These are phyloP conservation scores for Daphoenositta chrysoptera DNA, from an alignment of 2,113 vertebrate genomes.

Conservation along the genomic window DNA sequence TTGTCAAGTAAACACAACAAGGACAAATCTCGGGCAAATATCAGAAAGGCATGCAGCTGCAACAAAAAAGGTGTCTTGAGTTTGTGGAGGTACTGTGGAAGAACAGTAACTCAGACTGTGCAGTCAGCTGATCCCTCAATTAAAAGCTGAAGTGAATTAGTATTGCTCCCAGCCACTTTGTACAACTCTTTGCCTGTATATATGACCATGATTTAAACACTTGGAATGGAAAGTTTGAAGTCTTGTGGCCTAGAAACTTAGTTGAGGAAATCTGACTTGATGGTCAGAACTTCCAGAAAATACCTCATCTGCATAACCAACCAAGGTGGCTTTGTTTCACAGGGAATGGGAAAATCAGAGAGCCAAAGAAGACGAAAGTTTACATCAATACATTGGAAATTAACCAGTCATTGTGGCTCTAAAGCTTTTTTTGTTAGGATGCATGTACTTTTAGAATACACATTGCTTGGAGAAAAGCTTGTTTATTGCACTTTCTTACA, in stretches of 20 bases:
- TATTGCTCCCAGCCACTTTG: not conserved
- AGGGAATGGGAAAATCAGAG: not conserved
- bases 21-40: not conserved
- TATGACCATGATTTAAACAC: not conserved
- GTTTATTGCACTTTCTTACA: not conserved
- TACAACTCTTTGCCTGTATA: not conserved
- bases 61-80: not conserved
- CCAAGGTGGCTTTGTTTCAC: not conserved
- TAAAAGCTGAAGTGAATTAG: not conserved
- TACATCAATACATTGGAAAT: not conserved
- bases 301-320: not conserved
- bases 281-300: not conserved
- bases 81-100: not conserved
- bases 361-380: not conserved
- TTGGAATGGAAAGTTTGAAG: not conserved
- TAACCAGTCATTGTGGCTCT: not conserved
- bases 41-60: not conserved
- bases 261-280: not conserved
- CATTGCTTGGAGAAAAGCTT: not conserved
- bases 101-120: not conserved
- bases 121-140: not conserved
- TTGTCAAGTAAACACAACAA: not conserved
- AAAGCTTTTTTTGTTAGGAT: not conserved
- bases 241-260: not conserved
- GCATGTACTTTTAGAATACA: not conserved